Base-by-base conservation (phyloP, 2,888 invertebrate species). In the Oxycera nigricornis region DNA sequence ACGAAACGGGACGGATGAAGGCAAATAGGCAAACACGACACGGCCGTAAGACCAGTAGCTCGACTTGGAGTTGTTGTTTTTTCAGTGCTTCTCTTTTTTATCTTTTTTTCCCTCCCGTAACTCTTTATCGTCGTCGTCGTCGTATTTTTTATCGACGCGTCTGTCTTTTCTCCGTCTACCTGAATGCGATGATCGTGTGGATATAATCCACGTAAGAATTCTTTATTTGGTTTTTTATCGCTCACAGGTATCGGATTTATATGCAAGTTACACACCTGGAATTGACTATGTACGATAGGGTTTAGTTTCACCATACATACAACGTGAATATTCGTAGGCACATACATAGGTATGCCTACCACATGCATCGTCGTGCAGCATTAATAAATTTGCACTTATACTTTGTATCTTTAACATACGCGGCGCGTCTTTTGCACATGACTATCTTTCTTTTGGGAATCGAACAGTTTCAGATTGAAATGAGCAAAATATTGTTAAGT, bases 41-140 rank as follows among this genome's bases (percentile, higher is more conserved):
- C 50, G 68, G 72, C 67, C 74, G 75, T 74, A 75, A 75, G 74
- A 76, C 75, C 75, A 75, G 83, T 96, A 92, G 87, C 73, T 86
- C 74, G 74, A 72, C 67, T 74, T 73, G n/a, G 41, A 68, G 39
- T 70, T 65, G 57, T 73, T 74, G 14, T 46, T 50, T 52, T 73
- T 26, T 28, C 39, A 30, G 35, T 52, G 31, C 31, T 55, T 46
- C 85, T 86, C 85, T 84, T 83, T 85, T 84, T 84, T 86, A 86
- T 55, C 55, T 55, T 65, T 20, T 14, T 22, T 72, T 74, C 20
- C 50, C 26, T 50, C 30, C 35, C 17, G 76, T 77, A 80, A 78
- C 75, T 76, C 75, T 76, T 52, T 73, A 57, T 65, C 62, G 70
- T 75, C 75, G 76, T 75, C n/a, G n/a, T n/a, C 74, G 73, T 74